These are phyloP conservation scores for Drosophila azteca DNA, from an alignment of 1,140 invertebrate species.

Conservation along the genomic window DNA sequence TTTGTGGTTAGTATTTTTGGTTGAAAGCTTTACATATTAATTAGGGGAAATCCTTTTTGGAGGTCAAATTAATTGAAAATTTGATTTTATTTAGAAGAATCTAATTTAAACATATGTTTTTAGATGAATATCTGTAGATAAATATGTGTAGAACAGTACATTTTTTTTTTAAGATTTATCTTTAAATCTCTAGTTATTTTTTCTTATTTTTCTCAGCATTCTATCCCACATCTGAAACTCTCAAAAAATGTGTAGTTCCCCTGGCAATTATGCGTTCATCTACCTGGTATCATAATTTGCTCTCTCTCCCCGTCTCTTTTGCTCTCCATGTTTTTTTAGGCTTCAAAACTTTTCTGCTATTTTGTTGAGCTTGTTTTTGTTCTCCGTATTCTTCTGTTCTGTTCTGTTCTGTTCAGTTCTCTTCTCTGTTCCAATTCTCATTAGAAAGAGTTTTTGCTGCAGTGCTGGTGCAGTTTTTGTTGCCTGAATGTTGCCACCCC, in stretches of 20 bases:
- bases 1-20: too few species aligned
- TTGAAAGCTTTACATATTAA: too few species aligned
- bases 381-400: slow-evolving; percentile 13
- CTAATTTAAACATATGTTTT: too few species aligned
- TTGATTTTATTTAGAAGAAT: too few species aligned
- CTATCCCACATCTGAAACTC: neutral
- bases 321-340: slow-evolving; percentile 34
- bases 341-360: slow-evolving; percentile 38
- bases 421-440: slow-evolving; percentile 65
- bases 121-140: too few species aligned
- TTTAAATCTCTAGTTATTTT: too few species aligned
- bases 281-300: slow-evolving; percentile 57
- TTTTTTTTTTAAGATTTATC: too few species aligned
- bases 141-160: too few species aligned
- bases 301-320: slow-evolving; percentile 5
- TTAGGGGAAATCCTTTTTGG: too few species aligned
- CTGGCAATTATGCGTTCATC: slow-evolving; percentile 53
- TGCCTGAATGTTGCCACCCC: slow-evolving; percentile 32
- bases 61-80: too few species aligned
- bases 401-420: slow-evolving; percentile 21
- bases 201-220: neutral
- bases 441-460: slow-evolving; percentile 51
- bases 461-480: slow-evolving; percentile 28
- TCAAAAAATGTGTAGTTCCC: neutral
- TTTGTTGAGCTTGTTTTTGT: slow-evolving; percentile 22